Percentiles rank a stretch among this genome's conserved stretches.
phyloP scores from a whole-genome alignment of 2,113 vertebrate species.

The Zosterops hypoxanthus region DNA sequence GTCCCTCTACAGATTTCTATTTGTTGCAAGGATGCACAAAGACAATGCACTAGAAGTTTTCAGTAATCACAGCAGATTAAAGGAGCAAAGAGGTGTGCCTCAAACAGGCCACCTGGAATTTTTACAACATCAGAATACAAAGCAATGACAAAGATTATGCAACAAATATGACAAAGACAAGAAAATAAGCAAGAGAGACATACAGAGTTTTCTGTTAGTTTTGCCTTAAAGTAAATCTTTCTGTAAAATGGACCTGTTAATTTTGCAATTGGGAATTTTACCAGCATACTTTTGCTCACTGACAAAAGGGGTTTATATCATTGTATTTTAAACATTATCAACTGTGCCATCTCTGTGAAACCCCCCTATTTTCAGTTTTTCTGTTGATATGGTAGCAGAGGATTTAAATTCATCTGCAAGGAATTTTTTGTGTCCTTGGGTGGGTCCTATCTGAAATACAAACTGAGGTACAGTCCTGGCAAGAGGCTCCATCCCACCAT shows the following conservation, averaged over 20 bases:
- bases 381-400: background rate
- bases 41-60: background rate
- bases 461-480: background rate
- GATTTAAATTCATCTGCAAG: background rate
- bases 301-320: accelerated
- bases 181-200: background rate
- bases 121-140: background rate
- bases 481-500: background rate
- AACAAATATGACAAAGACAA: background rate
- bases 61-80: background rate
- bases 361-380: background rate
- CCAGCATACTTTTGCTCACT: background rate
- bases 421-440: background rate
- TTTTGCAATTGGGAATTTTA: background rate
- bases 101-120: background rate
- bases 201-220: background rate
- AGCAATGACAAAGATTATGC: background rate
- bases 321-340: background rate
- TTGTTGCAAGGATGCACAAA: background rate
- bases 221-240: background rate
- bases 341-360: background rate
- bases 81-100: background rate
- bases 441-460: background rate
- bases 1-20: background rate
- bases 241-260: background rate